Base-by-base conservation (phyloP, 2,888 invertebrate genomes). In the Aphodius granarius region DNA sequence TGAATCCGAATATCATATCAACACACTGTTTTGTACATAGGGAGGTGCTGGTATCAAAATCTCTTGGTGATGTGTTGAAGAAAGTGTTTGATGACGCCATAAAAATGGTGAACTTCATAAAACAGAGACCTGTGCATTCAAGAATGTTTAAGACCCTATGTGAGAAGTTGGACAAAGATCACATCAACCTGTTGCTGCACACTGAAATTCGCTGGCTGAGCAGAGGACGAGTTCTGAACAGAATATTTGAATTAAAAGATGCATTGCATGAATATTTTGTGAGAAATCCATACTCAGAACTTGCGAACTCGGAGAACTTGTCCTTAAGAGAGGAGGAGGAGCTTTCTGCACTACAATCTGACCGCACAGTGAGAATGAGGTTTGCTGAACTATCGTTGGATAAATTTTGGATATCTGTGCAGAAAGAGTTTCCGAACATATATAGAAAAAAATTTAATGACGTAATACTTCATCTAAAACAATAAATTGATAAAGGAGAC, bases 121-220 rank as follows among this genome's bases (percentile, higher is more conserved):
- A 68, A 68, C 68, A 5, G 17, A 68, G 21, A 20, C 68, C 68
- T 3, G 6, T 68, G 3, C 6, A 68, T 19, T 68, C 68, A 4
- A 64, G 64, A 64, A 64, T 64, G 64, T 64, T 64, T 64, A 64
- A 15, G 4, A 64, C 4, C 5, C 64, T 64, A 5, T 64, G 64
- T 64, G 64, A 17, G 15, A 64, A 64, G 4, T 15, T 64, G 18
- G 64, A 64, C 64, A 64, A 64, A 15, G 64, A 64, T 4, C 15
- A 64, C 64, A 64, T 64, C 4, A 64, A 70, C 22, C 23, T 70
- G 20, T 21, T 18, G 70, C 22, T 70, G 13, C 22, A 70, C 21
- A 70, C 21, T 20, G 70, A 70, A 70, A 70, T 70, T 2, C 70
- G 70, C 9, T 70, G 22, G 23, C 22, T 70, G 22, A 70, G 70